Evolutionary conservation across 1,140 invertebrate species (phyloP), one percentile per base, ranked within the genome.

Genomic region (Drosophila ananassae): DNA sequence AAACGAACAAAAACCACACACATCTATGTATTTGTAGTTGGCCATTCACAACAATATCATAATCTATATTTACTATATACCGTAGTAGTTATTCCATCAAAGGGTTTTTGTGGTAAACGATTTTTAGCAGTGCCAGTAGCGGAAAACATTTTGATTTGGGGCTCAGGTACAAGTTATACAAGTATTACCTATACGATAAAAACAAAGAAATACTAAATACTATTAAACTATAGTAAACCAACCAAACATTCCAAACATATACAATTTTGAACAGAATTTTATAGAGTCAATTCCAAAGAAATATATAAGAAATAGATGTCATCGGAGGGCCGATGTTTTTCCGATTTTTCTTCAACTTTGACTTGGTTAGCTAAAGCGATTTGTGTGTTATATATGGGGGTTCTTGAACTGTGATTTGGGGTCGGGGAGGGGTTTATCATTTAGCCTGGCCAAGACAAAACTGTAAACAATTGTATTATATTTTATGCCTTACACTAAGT

Each of bases 381-480:
- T 56, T 54, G 25, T 53, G 39, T 32, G 48, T 53, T 54, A 50
- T 21, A 50, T 21, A 52, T 44, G 46, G 54, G 30, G 50, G 30
- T 71, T 51, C 34, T 37, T 32, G 30, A 71, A 69, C 68, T 72
- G 68, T 72, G 68, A 72, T 72, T 48, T 55, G 51, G 66, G 62
- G 34, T 22, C 12, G 66, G 39, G 32, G 50, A 22, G 34, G 57
- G 6, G 47, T 34, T 3, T 47, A 56, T 68, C 25, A 78, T 60
- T 61, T 80, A 69, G 79, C 61, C 73, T 67, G 66, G 53, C 50
- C 54, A 63, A 55, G 48, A 48, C 30, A 67, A 58, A 68, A 59
- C 69, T 74, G 59, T 81, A 77, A 78, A 58, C 79, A 78, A 75
- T 75, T 83, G 79, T 83, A 84, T 83, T 83, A 83, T 83, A 79